phyloP scores from a whole-genome alignment of 2,797 vertebrate genomes.

The Coccyzus lansbergi region DNA sequence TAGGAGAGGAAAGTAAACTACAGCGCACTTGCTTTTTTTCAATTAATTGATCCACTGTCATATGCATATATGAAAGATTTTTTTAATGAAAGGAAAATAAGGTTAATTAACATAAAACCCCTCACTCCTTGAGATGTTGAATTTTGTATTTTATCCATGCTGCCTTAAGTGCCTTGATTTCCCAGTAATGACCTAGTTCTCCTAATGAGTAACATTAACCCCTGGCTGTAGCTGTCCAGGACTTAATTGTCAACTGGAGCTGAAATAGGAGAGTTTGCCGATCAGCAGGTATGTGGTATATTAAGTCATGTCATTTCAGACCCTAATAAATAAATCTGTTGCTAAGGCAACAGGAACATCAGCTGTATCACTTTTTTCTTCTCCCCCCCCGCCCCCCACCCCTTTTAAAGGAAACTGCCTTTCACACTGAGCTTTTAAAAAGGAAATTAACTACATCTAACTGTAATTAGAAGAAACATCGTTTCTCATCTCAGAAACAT shows the following conservation, averaged over 20 bases:
- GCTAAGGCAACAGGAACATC: conserved; percentile 85
- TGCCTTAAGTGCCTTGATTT: conserved; percentile 99
- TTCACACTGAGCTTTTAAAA: conserved; percentile 83
- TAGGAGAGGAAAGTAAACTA: conserved; percentile 91
- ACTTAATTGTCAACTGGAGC: conserved; percentile 98
- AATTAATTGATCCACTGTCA: conserved; percentile 98
- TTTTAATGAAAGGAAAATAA: conserved; percentile 94
- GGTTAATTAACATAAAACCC: conserved; percentile 99
- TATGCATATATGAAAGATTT: conserved; percentile 89
- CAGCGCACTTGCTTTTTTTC: conserved; percentile 74
- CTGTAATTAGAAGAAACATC: conserved; percentile 87
- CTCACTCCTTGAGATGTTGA: conserved; percentile 92
- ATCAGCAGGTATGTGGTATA: conserved; percentile 89
- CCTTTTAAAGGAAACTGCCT: conserved; percentile 73
- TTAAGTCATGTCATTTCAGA: conserved; percentile 90
- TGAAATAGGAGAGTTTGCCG: conserved; percentile 87
- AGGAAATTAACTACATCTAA: conserved; percentile 82
- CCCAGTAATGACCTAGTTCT: conserved; percentile 99
- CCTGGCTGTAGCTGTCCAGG: conserved; percentile 99
- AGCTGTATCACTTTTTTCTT: conserved; percentile 77
- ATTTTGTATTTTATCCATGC: conserved; percentile 91
- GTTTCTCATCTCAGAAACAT: conserved; percentile 75
- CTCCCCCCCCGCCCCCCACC: neutral
- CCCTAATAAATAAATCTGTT: conserved; percentile 91
- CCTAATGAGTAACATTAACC: conserved; percentile 99